phyloP scores from a whole-genome alignment of 2,113 vertebrate genomes.

The Fukomys damarensis region DNA sequence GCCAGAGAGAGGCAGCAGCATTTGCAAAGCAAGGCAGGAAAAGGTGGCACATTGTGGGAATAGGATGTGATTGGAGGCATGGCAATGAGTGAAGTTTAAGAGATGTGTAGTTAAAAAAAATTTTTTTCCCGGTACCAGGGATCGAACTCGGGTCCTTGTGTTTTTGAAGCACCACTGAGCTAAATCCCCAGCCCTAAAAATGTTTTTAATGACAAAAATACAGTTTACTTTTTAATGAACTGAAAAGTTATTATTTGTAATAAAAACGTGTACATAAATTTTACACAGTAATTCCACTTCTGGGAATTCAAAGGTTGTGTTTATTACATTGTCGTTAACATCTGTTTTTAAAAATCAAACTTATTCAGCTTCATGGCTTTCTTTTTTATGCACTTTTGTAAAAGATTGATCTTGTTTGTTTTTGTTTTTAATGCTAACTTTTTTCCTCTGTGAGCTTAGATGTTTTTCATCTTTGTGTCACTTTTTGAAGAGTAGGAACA shows the following conservation, averaged over 20 bases:
- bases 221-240: background rate
- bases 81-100: background rate
- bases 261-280: background rate
- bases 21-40: background rate
- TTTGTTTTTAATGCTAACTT: background rate
- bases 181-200: too few species aligned
- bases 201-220: background rate
- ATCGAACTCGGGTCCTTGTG: too few species aligned
- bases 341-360: background rate
- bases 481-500: background rate
- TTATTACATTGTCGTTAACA: background rate
- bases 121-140: too few species aligned
- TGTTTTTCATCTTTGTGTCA: background rate
- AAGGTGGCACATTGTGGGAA: background rate
- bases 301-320: background rate
- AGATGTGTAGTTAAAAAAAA: background rate
- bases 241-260: background rate
- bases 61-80: background rate
- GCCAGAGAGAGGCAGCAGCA: background rate
- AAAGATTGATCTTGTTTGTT: background rate
- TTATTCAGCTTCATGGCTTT: background rate
- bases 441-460: background rate
- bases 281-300: conserved; percentile 24
- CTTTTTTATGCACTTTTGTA: background rate
- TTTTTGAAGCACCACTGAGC: too few species aligned